Evolutionary conservation across 2,113 vertebrate species (phyloP), one percentile per base, ranked within the genome.

Genomic region (Cariama cristata): DNA sequence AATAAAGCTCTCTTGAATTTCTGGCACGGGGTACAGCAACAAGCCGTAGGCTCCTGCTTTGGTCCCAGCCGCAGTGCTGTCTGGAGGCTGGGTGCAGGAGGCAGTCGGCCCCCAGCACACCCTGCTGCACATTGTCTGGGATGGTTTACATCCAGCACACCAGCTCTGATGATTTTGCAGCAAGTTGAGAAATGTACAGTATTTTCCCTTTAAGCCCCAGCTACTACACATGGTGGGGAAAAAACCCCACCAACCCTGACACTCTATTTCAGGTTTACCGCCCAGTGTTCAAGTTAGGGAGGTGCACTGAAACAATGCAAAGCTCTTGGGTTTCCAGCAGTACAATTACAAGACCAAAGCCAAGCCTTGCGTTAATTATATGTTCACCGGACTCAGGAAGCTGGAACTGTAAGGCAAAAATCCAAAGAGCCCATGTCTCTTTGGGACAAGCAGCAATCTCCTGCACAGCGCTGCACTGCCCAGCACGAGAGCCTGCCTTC

Each of bases 401-500:
- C 14, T 33, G 40, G 40, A 81, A 49, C 56, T 75, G 67, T 87
- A 79, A 68, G 53, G 35, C 56, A 64, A 85, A 84, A 89, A 68
- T 21, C 53, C 80, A 60, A 94, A 26, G 8, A 85, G 33, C 18
- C 17, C 20, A 4, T 85, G 91, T 85, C 76, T 87, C 89, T 82
- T 62, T 0, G 2, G 53, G 20, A 73, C 33, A 66, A 76, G 33
- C 80, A 44, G 40, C 73, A 90, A 35, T 32, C 58, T 86, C 44
- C 62, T 47, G 20, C 7, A 4, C n/a, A 69, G 32, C 2, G 9
- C 32, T n/a, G 33, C 3, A 8, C 42, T 66, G 33, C 49, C 22
- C 35, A 58, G 32, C 1, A 0, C 1, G 0, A 42, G 14, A 72
- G 33, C 23, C 0, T 0, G 22, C 19, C 52, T n/a, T 27, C 4